Evolutionary conservation across 2,797 vertebrate species (phyloP).

Genomic region (Sebastolobus alascanus): DNA sequence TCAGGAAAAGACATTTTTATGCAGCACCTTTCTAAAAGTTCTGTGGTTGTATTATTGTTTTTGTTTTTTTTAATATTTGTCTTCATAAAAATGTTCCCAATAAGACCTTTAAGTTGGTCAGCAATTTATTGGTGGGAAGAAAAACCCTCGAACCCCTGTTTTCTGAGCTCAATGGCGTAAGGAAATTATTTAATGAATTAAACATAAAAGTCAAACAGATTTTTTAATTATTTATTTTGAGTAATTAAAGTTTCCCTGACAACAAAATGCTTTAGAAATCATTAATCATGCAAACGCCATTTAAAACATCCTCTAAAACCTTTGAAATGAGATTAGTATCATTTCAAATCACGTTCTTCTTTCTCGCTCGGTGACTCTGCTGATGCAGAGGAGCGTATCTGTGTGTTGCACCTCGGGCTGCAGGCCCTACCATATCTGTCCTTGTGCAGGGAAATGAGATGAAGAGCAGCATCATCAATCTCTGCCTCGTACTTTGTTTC

Average conservation of each 20-base stretch:
- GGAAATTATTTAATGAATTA: slow-evolving; percentile 62
- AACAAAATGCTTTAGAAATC: slow-evolving; percentile 54
- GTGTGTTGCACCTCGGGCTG: slow-evolving; percentile 36
- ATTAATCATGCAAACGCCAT: slow-evolving; percentile 59
- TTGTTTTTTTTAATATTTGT: no score
- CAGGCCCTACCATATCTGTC: slow-evolving; percentile 50
- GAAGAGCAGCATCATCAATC: slow-evolving; percentile 72
- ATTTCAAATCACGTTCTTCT: slow-evolving; percentile 40
- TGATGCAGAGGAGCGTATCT: slow-evolving; percentile 39
- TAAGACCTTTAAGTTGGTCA: slow-evolving; percentile 1
- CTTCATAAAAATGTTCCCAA: not conserved
- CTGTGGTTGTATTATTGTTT: no score
- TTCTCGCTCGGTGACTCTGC: slow-evolving; percentile 34
- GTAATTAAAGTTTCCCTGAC: slow-evolving; percentile 56
- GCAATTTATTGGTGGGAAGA: slow-evolving; percentile 8
- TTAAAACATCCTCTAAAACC: slow-evolving; percentile 43
- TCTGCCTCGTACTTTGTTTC: slow-evolving; percentile 68
- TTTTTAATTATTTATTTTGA: slow-evolving; percentile 19
- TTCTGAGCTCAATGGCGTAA: slow-evolving; percentile 36
- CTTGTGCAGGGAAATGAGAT: slow-evolving; percentile 66
- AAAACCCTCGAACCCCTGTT: slow-evolving; percentile 25
- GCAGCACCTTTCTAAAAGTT: no score
- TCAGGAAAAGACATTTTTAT: no score
- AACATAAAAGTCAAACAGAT: slow-evolving; percentile 51
- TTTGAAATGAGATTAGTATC: slow-evolving; percentile 55